Evolutionary conservation across 2,888 invertebrate genomes (phyloP).

Genomic region (Thymelicus lineola): DNA sequence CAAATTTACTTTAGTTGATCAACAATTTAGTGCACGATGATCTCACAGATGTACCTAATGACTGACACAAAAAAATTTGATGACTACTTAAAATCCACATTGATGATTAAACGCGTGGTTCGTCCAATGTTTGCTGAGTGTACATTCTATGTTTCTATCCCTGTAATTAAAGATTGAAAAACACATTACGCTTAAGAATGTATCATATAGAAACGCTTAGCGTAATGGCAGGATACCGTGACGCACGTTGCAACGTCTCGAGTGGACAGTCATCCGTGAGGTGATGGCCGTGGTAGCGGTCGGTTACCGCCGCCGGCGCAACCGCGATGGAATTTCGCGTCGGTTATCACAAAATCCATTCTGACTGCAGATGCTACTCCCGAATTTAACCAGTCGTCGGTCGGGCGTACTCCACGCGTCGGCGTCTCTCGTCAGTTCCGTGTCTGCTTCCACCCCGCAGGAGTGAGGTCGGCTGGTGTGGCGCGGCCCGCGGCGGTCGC

Average conservation of each 20-base stretch:
- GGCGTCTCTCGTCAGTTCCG: constrained; percentile 60
- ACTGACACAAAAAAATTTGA: constrained; percentile 19
- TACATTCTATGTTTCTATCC: constrained; percentile 61
- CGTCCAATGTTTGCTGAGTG: constrained; percentile 41
- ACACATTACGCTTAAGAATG: constrained; percentile 51
- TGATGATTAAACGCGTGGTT: constrained; percentile 8
- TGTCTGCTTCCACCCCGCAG: constrained; percentile 53
- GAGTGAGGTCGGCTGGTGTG: constrained; percentile 54
- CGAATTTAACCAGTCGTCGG: constrained; percentile 33
- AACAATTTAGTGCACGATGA: constrained; percentile 25
- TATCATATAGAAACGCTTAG: constrained; percentile 56
- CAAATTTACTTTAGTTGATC: constrained; percentile 8
- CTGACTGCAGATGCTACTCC: constrained; percentile 26
- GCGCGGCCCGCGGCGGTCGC: constrained; percentile 91
- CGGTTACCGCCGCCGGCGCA: constrained; percentile 56
- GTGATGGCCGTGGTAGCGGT: constrained; percentile 48
- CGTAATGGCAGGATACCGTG: constrained; percentile 49
- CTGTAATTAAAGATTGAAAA: constrained; percentile 61
- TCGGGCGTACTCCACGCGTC: constrained; percentile 38
- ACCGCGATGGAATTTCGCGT: constrained; percentile 46
- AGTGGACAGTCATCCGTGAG: constrained; percentile 43
- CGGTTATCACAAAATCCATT: constrained; percentile 24
- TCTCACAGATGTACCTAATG: constrained; percentile 15
- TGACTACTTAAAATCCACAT: constrained; percentile 25
- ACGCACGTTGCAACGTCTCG: constrained; percentile 53